Percentiles rank a stretch among this genome's conserved stretches.
phyloP scores from a whole-genome alignment of 2,797 vertebrate species.

The Staurois parvus region DNA sequence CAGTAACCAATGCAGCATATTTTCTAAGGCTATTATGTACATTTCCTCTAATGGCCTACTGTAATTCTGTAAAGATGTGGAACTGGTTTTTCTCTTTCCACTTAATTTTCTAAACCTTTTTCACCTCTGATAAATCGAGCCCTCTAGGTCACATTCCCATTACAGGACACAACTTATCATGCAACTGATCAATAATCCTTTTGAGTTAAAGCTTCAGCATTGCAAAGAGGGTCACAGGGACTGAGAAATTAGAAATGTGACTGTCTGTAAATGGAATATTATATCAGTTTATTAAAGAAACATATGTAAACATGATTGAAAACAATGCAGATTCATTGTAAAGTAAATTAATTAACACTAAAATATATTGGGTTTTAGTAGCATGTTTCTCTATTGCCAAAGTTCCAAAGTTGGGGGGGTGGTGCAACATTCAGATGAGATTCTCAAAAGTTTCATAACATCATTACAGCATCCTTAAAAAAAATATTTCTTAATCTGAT shows the following conservation, averaged over 20 bases:
- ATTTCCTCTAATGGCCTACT: neutral
- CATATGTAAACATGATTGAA: neutral
- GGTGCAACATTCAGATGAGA: neutral
- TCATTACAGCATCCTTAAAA: too few species aligned
- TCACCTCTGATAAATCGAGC: constrained; percentile 9
- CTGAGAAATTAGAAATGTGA: neutral
- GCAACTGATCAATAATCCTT: constrained; percentile 22
- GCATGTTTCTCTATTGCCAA: neutral
- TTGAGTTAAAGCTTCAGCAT: constrained; percentile 16
- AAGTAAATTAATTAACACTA: neutral
- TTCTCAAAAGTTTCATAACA: neutral
- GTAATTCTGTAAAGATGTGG: neutral
- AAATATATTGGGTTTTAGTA: neutral
- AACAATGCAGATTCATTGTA: neutral
- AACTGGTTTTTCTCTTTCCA: neutral
- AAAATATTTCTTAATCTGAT: too few species aligned
- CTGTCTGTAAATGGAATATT: neutral
- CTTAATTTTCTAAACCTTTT: constrained; percentile 15
- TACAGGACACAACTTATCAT: constrained; percentile 24
- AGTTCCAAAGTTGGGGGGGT: neutral
- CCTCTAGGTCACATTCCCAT: constrained; percentile 19
- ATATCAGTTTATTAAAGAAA: constrained; percentile 11
- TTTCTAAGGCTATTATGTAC: neutral
- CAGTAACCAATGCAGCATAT: neutral
- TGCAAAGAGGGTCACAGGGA: constrained; percentile 18